These are phyloP conservation scores for Bombus turneri DNA, from an alignment of 1,140 invertebrate genomes.

Conservation along the genomic window DNA sequence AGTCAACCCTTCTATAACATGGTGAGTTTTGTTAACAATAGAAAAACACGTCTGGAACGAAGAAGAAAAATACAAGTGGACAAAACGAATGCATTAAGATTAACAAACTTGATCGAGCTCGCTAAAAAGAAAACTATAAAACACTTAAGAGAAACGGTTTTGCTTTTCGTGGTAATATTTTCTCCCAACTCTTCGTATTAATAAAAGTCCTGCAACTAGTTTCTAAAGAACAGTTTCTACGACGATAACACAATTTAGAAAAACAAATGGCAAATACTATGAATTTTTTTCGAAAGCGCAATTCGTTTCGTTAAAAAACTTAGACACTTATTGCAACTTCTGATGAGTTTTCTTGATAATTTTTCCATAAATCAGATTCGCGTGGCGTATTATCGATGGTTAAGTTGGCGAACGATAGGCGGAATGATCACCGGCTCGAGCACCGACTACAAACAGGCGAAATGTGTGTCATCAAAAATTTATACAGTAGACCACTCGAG, in stretches of 20 bases:
- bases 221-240: neutral
- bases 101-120: neutral
- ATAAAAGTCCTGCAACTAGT: too few species aligned
- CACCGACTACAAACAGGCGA: neutral
- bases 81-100: neutral
- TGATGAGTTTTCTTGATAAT: neutral
- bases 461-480: conserved; percentile 37
- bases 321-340: too few species aligned
- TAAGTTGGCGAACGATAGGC: too few species aligned
- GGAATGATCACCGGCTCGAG: neutral
- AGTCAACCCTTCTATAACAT: too few species aligned
- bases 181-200: too few species aligned
- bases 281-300: neutral
- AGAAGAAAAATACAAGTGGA: too few species aligned
- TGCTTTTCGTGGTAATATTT: neutral
- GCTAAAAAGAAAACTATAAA: neutral
- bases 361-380: neutral
- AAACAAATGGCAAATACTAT: neutral
- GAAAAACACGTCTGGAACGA: too few species aligned
- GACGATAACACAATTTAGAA: neutral
- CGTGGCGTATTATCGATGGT: too few species aligned
- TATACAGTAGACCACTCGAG: conserved; percentile 24
- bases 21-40: too few species aligned
- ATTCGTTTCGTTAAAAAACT: neutral
- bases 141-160: neutral